Conservation (phyloP, 2,113 vertebrate genomes). For the Pelvicachromis taeniatus region DNA sequence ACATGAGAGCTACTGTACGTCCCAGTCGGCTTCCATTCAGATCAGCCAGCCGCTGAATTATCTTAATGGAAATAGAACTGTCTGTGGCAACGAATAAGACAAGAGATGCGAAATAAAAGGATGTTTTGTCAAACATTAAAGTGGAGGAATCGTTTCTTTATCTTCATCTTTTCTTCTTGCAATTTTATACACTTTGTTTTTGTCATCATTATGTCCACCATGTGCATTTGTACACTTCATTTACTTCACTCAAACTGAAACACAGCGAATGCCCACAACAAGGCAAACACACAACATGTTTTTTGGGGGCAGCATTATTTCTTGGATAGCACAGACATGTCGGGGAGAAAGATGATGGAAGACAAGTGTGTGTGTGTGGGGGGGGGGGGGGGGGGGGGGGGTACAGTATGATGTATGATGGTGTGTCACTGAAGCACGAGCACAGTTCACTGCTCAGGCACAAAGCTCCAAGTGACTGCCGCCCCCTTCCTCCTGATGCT, state of each 20-base stretch:
- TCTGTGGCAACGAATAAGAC: not conserved
- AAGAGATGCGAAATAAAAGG: not conserved
- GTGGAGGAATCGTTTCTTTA: not conserved
- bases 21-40: not conserved
- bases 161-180: not conserved
- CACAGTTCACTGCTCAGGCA: constrained; percentile 72
- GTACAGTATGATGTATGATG: too few relatives aligned
- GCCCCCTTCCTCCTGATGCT: constrained; percentile 58
- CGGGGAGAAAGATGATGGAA: too few relatives aligned
- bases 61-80: not conserved
- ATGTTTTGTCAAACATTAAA: not conserved
- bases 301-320: too few relatives aligned
- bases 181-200: not conserved
- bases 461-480: constrained; percentile 69
- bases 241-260: not conserved
- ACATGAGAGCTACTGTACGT: not conserved
- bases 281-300: not conserved
- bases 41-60: not conserved
- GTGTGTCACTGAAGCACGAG: too few relatives aligned
- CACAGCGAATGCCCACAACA: not conserved
- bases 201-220: not conserved
- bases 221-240: not conserved
- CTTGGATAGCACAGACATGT: too few relatives aligned
- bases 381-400: too few relatives aligned
- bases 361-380: too few relatives aligned